phyloP scores from a whole-genome alignment of 2,113 vertebrate genomes.

The Stigmatopora nigra region DNA sequence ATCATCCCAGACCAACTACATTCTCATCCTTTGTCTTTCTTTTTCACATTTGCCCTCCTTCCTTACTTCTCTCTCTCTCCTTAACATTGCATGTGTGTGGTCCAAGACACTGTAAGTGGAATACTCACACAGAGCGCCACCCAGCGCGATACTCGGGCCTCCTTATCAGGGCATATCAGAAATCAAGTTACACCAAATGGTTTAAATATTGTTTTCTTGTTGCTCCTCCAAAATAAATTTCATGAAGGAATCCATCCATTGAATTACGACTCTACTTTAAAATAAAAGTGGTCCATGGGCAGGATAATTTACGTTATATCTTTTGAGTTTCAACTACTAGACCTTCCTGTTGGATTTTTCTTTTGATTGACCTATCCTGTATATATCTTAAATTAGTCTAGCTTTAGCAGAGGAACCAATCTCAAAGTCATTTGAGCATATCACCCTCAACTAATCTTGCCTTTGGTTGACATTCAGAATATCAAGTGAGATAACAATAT shows the following conservation, averaged over 20 bases:
- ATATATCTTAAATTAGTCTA: no score
- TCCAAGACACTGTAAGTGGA: constrained; percentile 67
- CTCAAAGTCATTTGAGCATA: no score
- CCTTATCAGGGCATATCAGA: constrained; percentile 46
- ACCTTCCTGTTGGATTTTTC: no score
- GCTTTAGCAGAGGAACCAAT: no score
- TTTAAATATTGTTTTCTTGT: constrained; percentile 46
- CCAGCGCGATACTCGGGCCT: constrained; percentile 39
- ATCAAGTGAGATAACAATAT: no score
- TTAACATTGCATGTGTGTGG: constrained; percentile 74
- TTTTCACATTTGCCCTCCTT: constrained; percentile 25
- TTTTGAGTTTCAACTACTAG: no score
- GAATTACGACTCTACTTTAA: background rate
- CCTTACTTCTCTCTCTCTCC: constrained; percentile 13
- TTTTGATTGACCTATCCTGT: no score
- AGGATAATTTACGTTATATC: constrained; percentile 8
- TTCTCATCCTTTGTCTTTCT: constrained; percentile 11
- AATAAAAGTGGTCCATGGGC: background rate
- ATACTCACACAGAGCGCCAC: constrained; percentile 67
- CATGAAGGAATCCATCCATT: background rate
- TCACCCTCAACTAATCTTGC: no score
- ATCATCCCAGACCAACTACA: background rate
- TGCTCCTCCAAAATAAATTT: constrained; percentile 4
- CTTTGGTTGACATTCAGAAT: no score
- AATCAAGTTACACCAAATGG: constrained; percentile 31